These are phyloP conservation scores for Steinernema carpocapsae DNA, from an alignment of 2,888 invertebrate species.

Conservation along the genomic window DNA sequence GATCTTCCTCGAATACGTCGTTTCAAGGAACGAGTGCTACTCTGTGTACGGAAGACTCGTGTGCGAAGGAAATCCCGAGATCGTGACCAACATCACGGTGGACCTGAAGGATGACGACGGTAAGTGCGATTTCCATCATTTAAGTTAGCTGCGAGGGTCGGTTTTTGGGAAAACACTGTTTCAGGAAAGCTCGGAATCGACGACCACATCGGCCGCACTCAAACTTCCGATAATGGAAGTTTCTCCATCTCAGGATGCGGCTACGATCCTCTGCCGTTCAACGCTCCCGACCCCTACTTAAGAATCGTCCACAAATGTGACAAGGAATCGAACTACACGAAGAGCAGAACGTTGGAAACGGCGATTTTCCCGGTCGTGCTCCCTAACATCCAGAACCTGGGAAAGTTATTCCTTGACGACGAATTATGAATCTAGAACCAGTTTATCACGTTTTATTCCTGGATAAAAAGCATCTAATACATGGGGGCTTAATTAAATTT, in stretches of 20 bases:
- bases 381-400: conserved; percentile 6
- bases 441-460: background rate
- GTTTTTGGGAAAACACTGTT: background rate
- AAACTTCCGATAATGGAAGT: conserved; percentile 11
- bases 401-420: conserved; percentile 19
- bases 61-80: background rate
- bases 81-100: conserved; percentile 2
- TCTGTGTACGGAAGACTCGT: conserved; percentile 9
- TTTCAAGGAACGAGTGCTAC: conserved; percentile 3
- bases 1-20: no score
- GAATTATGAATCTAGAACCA: background rate
- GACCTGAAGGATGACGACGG: conserved; percentile 25
- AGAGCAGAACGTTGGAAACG: background rate
- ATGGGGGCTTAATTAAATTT: conserved; percentile 12
- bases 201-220: conserved; percentile 12
- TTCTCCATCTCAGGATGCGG: conserved; percentile 12
- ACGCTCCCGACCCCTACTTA: conserved; percentile 24
- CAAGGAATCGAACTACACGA: conserved; percentile 9
- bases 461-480: background rate
- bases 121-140: background rate
- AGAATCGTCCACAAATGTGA: background rate
- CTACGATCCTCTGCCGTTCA: conserved; percentile 27
- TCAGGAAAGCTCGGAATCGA: background rate
- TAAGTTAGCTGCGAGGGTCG: no score
- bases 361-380: conserved; percentile 7